These are phyloP conservation scores for Drosophila formosana DNA, from an alignment of 2,888 invertebrate genomes.

Conservation along the genomic window DNA sequence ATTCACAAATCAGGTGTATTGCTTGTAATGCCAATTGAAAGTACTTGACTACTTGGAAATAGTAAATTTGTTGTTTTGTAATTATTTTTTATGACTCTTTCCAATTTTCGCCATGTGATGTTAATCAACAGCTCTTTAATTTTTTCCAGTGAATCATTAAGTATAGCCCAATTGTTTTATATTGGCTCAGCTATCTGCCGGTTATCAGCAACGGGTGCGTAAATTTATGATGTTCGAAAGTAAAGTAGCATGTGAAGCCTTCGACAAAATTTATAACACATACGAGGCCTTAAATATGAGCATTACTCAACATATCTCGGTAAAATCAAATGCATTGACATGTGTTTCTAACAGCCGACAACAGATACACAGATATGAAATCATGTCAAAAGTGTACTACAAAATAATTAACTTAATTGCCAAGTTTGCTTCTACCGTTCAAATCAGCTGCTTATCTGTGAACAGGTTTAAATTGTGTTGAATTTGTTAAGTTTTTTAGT, in stretches of 20 bases:
- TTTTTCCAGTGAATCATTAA: conserved; percentile 38
- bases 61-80: neutral
- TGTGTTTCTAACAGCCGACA: neutral
- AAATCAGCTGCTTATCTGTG: conserved; percentile 10
- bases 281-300: conserved; percentile 2
- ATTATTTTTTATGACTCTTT: neutral
- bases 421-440: neutral
- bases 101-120: neutral
- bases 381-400: neutral
- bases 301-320: conserved; percentile 24
- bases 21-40: conserved; percentile 1
- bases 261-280: conserved; percentile 25
- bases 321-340: conserved; percentile 16
- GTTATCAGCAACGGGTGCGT: conserved; percentile 35
- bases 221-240: conserved; percentile 40
- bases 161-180: conserved; percentile 42
- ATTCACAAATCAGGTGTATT: conserved; percentile 21
- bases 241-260: conserved; percentile 7
- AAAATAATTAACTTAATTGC: conserved; percentile 9
- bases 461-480: neutral
- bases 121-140: neutral
- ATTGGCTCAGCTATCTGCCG: conserved; percentile 37
- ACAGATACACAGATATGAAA: conserved; percentile 18
- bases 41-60: conserved; percentile 1
- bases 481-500: neutral